A percentile compares a stretch with the other conserved stretches of the same genome.
Conservation (phyloP, 2,113 vertebrate genomes). For the Gobio gobio region DNA sequence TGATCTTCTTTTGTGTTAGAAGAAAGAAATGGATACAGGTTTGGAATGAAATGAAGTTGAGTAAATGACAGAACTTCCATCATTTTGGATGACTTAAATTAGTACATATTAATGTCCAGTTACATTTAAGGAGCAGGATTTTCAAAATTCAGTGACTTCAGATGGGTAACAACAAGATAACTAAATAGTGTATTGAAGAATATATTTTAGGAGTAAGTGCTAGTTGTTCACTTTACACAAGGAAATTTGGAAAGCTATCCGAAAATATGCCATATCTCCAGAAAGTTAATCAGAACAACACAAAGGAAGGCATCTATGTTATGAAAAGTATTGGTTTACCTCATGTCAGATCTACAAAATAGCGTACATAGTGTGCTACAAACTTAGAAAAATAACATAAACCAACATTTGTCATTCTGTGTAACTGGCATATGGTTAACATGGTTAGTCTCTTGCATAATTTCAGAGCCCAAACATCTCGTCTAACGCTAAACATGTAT, state of each 20-base stretch:
- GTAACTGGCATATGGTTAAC: conserved; percentile 29
- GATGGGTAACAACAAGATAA: conserved; percentile 9
- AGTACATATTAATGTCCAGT: background rate
- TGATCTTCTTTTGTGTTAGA: no score
- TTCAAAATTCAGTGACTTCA: conserved; percentile 30
- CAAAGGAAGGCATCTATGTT: conserved; percentile 50
- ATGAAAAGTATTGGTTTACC: conserved; percentile 24
- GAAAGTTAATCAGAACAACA: conserved; percentile 30
- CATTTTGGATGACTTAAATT: background rate
- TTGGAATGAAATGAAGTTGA: background rate
- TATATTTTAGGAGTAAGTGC: background rate
- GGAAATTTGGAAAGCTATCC: conserved; percentile 1
- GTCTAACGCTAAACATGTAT: background rate
- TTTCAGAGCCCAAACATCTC: background rate
- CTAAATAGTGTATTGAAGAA: background rate
- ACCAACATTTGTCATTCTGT: conserved; percentile 12
- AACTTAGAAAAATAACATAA: conserved; percentile 16
- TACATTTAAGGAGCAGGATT: background rate
- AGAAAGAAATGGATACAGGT: background rate
- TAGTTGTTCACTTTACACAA: conserved; percentile 13
- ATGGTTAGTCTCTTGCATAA: conserved; percentile 35
- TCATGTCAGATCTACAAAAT: conserved; percentile 41
- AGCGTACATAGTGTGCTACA: conserved; percentile 49
- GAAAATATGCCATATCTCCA: background rate
- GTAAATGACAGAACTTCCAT: background rate